Evolutionary conservation across 2,113 vertebrate species (phyloP).

Genomic region (Pollimyrus isidori): DNA sequence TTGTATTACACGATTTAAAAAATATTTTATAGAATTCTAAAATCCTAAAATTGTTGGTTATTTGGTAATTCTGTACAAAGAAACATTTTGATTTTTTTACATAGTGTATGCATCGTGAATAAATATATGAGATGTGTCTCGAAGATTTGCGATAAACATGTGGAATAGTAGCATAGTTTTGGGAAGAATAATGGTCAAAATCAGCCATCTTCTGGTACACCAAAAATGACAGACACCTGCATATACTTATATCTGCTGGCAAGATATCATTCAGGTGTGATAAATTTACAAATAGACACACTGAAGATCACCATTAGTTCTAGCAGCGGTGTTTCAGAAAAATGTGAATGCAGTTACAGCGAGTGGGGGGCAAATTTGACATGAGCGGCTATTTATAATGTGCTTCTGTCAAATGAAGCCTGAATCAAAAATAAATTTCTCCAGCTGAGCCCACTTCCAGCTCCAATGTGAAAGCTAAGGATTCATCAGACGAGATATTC

Average conservation of each 20-base stretch:
- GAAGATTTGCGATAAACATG: background rate
- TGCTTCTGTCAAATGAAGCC: slow-evolving; percentile 21
- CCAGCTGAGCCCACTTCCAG: background rate
- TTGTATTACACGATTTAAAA: background rate
- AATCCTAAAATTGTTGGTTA: background rate
- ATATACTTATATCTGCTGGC: background rate
- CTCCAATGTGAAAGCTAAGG: slow-evolving; percentile 11
- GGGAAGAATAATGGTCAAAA: background rate
- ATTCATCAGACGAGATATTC: slow-evolving; percentile 13
- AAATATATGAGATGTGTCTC: background rate
- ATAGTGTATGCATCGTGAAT: background rate
- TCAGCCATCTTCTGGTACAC: background rate
- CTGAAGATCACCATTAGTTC: background rate
- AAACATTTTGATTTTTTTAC: background rate
- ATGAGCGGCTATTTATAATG: background rate
- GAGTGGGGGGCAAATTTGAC: background rate
- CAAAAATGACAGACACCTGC: background rate
- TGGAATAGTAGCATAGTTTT: background rate
- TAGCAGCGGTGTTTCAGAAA: background rate
- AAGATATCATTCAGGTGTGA: background rate
- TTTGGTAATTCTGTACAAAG: background rate
- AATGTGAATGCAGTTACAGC: background rate
- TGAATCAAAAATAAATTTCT: slow-evolving; percentile 12
- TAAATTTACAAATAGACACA: background rate
- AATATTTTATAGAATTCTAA: background rate